Conservation (phyloP, 2,888 invertebrate genomes). For the Eupithecia tripunctaria region DNA sequence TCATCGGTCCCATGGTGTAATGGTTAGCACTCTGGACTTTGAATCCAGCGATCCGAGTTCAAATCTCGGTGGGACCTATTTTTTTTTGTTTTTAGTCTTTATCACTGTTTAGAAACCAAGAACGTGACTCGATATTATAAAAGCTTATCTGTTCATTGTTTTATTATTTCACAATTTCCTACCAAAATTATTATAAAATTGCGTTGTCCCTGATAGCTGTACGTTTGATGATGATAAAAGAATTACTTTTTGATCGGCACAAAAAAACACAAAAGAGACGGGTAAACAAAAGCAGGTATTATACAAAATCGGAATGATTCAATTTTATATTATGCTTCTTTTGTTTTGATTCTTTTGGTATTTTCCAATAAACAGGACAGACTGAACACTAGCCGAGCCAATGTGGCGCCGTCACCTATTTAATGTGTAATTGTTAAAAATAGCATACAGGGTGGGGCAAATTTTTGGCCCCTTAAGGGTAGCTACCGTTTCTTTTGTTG, state of each 20-base stretch:
- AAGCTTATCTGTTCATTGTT: background rate
- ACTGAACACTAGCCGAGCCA: too few relatives aligned
- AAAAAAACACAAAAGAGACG: background rate
- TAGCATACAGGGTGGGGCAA: too few relatives aligned
- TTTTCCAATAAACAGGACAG: background rate
- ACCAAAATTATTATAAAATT: background rate
- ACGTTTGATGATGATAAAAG: background rate
- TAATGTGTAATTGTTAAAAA: too few relatives aligned
- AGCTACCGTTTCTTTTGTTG: too few relatives aligned
- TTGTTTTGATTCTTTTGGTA: background rate
- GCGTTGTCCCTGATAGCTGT: background rate
- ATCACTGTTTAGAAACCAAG: background rate
- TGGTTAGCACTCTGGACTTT: slow-evolving; percentile 76
- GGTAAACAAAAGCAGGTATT: background rate
- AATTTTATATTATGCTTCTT: background rate
- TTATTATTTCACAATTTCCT: background rate
- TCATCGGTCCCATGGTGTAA: slow-evolving; percentile 32
- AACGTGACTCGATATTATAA: background rate
- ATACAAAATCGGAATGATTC: background rate
- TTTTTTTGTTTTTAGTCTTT: slow-evolving; percentile 7
- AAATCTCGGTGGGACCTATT: slow-evolving; percentile 82
- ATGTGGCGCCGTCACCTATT: too few relatives aligned
- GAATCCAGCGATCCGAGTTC: slow-evolving; percentile 85
- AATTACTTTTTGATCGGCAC: background rate
- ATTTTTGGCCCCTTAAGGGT: too few relatives aligned